Evolutionary conservation across 1,140 invertebrate species (phyloP), one percentile per base, ranked within the genome.

Genomic region (Drosophila gunungcola): DNA sequence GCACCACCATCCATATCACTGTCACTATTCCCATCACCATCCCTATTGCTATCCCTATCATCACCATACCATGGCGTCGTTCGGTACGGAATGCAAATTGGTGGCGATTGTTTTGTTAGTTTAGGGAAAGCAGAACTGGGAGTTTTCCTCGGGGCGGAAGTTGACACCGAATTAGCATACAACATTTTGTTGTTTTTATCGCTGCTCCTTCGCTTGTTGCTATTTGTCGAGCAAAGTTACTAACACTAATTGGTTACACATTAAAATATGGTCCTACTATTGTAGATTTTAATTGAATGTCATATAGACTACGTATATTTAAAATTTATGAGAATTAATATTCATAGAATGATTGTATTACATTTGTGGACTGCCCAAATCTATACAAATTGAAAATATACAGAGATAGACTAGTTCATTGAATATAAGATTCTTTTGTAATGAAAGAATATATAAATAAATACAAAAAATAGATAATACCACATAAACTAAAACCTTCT

Each of bases 181-280:
- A 77, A 61, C 43, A 70, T 49, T 43, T 45, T 65, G 45, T 48
- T 43, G 72, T 43, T 42, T 48, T 25, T 4, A 21, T 16, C 25
- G 51, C 60, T 48, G 36, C 49, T 36, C 29, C 16, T 12, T 42
- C 29, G 48, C 48, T 54, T 46, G 72, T 52, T 75, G 73, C 54
- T 64, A 52, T 74, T 76, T 76, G 73, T 38, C 53, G 25, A 53
- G 53, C 73, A 57, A 75, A 75, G 60, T 75, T 53, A 13, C 16
- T 21, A 99, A 93, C 32, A 99, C 94, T 99, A 99, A 93, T 99
- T 93, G 97, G 96, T 3, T 51, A 51, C 48, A 51, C 48, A 10
- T 29, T 3, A 13, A 13, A 9, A 49, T 10, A n/a, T 13, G 2
- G 3, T n/a, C n/a, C 29, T 9, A 7, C 16, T 21, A 6, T 41